A percentile compares a stretch with the other conserved stretches of the same genome.
phyloP scores from a whole-genome alignment of 2,113 vertebrate species.

The Lophura nycthemera region DNA sequence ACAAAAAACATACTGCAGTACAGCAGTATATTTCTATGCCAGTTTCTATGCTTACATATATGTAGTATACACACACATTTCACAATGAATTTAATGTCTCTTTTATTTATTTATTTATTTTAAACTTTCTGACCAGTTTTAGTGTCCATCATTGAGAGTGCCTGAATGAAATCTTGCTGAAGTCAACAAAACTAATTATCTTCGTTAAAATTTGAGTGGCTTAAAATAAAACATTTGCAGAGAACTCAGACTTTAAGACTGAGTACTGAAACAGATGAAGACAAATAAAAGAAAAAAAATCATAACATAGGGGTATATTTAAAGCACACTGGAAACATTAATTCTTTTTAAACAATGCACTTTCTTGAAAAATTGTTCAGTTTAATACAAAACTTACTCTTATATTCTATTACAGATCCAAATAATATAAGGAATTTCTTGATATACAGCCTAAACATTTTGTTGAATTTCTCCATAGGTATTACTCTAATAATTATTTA shows the following conservation, averaged over 20 bases:
- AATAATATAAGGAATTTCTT: neutral
- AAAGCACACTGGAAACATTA: neutral
- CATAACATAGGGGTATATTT: neutral
- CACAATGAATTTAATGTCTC: neutral
- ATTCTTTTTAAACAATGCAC: neutral
- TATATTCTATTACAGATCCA: neutral
- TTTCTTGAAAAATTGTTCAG: neutral
- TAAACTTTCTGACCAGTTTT: neutral
- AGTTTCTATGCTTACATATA: neutral
- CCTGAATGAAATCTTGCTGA: neutral
- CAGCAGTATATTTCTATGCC: neutral
- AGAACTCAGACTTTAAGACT: neutral
- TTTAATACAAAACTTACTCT: neutral
- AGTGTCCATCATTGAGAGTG: neutral
- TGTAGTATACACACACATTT: neutral
- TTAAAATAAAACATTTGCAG: slow-evolving; percentile 4
- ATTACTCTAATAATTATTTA: neutral
- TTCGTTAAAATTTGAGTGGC: neutral
- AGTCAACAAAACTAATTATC: neutral
- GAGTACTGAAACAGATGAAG: neutral
- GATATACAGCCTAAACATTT: neutral
- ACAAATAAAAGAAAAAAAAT: neutral
- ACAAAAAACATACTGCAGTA: neutral
- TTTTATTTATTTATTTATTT: neutral
- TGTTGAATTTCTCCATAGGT: neutral